Percentiles rank a stretch among this genome's conserved stretches.
These are phyloP conservation scores for Melanotaenia trifasciata DNA, from an alignment of 2,797 vertebrate genomes.

Conservation along the genomic window DNA sequence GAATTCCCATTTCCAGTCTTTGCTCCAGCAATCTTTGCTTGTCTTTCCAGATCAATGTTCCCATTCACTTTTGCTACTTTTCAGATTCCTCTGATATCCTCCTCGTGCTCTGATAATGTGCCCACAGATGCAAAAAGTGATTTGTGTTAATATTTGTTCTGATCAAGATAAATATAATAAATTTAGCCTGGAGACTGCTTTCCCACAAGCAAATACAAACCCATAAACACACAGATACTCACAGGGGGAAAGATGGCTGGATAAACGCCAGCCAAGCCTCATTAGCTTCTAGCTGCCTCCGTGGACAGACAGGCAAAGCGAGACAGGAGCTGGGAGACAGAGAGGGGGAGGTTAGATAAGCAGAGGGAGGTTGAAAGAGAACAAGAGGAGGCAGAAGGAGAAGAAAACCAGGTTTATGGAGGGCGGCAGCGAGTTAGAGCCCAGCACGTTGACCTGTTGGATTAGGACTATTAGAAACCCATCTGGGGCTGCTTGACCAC, in stretches of 20 bases:
- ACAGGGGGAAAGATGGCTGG: slow-evolving; percentile 71
- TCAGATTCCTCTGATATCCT: slow-evolving; percentile 1
- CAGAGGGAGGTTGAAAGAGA: slow-evolving; percentile 74
- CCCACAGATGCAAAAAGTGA: slow-evolving; percentile 9
- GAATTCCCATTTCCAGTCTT: slow-evolving; percentile 58
- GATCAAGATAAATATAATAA: slow-evolving; percentile 51
- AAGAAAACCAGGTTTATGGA: slow-evolving; percentile 63
- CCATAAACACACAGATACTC: slow-evolving; percentile 14
- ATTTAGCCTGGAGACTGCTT: slow-evolving; percentile 33
- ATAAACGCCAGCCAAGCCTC: slow-evolving; percentile 82
- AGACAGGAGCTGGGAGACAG: slow-evolving; percentile 51
- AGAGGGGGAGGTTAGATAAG: slow-evolving; percentile 72
- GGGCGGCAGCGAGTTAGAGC: slow-evolving; percentile 50
- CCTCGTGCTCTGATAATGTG: slow-evolving; percentile 8
- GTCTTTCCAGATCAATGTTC: slow-evolving; percentile 41
- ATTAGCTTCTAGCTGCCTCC: slow-evolving; percentile 81
- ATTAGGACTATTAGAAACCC: slow-evolving; percentile 83
- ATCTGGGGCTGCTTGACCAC: slow-evolving; percentile 82
- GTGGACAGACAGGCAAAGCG: slow-evolving; percentile 73
- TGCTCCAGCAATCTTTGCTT: slow-evolving; percentile 37
- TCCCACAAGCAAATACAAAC: slow-evolving; percentile 11
- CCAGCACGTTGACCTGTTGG: slow-evolving; percentile 76
- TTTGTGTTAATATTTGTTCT: slow-evolving; percentile 47
- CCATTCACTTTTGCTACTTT: slow-evolving; percentile 14
- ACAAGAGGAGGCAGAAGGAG: slow-evolving; percentile 61